These are phyloP conservation scores for Drosophila malerkotliana DNA, from an alignment of 1,140 invertebrate genomes.

Conservation along the genomic window DNA sequence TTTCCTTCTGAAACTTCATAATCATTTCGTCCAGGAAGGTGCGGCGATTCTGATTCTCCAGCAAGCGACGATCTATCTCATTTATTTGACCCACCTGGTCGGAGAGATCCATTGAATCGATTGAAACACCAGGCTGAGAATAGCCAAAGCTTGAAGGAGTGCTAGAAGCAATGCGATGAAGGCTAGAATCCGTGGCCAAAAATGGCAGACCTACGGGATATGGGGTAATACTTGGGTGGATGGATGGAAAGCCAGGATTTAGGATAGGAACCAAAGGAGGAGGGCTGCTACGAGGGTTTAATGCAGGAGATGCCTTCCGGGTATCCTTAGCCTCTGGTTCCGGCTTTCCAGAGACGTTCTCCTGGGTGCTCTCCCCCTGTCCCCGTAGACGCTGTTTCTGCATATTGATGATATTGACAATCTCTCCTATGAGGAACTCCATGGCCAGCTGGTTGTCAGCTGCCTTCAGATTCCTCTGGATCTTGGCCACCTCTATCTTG, in stretches of 20 bases:
- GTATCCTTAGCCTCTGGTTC: conserved; percentile 1
- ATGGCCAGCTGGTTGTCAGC: conserved; percentile 54
- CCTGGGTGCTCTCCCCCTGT: conserved; percentile 16
- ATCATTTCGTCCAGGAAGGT: conserved; percentile 79
- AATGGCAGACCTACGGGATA: conserved; percentile 32
- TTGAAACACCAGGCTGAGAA: neutral
- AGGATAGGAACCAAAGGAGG: neutral
- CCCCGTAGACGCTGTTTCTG: conserved; percentile 54
- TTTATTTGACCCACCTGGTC: conserved; percentile 16
- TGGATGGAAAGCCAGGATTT: neutral
- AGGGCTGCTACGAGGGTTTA: neutral
- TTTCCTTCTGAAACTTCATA: conserved; percentile 75
- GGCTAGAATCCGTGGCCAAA: conserved; percentile 23
- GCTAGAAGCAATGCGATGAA: conserved; percentile 22
- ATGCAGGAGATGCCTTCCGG: neutral
- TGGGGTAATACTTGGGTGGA: neutral
- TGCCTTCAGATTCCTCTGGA: conserved; percentile 69
- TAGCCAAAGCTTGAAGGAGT: neutral
- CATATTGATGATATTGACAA: conserved; percentile 69
- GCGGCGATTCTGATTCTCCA: conserved; percentile 74
- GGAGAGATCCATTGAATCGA: neutral
- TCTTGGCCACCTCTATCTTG: conserved; percentile 64
- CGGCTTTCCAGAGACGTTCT: conserved; percentile 15
- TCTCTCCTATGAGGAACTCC: conserved; percentile 65
- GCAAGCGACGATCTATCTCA: conserved; percentile 71